Base-by-base conservation (phyloP, 2,797 vertebrate species). In the Lagodon rhomboides region DNA sequence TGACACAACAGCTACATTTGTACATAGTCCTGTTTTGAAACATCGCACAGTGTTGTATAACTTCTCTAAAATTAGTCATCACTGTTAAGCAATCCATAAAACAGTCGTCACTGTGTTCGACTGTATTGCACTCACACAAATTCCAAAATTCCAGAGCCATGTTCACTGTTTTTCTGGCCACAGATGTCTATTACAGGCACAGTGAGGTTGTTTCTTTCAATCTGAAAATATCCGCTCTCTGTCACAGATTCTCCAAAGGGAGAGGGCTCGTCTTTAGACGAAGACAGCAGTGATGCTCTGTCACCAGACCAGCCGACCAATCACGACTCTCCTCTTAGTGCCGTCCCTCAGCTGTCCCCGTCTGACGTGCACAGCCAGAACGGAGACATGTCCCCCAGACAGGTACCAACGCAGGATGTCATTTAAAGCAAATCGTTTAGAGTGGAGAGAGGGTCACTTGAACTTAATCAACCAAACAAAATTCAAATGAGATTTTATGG, bases 281-380 rank as follows among this genome's bases (percentile, higher is more conserved):
- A 99, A 90, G 98, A 99, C 95, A 99, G 98, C 96, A 98, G 97
- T 2, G 98, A 99, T 70, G 97, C 97, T 64, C 93, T 98, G 78
- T 99, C 98, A 5, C 98, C 98, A 1, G 98, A 99, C 86, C 97
- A 98, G 92, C 96, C 96, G 7, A 95, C 96, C 92, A 99, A 96
- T 94, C 98, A 98, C 11, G 97, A 98, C 92, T 99, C 98, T 77
- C 97, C 97, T 0, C 95, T 96, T 1, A 96, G 96, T 0, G 90
- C 95, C 74, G 95, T 95, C 75, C 84, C 93, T 38, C 95, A 94
- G 87, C 87, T 96, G 58, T 98, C 97, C 0, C 97, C 97, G 0
- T 93, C 96, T 3, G 96, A 97, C 3, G 71, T 65, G 63, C 79
- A 92, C 59, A 84, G 67, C 6, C 90, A 90, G 54, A 95, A 91